These are phyloP conservation scores for Drosophila mercatorum DNA, from an alignment of 2,888 invertebrate species.

Conservation along the genomic window DNA sequence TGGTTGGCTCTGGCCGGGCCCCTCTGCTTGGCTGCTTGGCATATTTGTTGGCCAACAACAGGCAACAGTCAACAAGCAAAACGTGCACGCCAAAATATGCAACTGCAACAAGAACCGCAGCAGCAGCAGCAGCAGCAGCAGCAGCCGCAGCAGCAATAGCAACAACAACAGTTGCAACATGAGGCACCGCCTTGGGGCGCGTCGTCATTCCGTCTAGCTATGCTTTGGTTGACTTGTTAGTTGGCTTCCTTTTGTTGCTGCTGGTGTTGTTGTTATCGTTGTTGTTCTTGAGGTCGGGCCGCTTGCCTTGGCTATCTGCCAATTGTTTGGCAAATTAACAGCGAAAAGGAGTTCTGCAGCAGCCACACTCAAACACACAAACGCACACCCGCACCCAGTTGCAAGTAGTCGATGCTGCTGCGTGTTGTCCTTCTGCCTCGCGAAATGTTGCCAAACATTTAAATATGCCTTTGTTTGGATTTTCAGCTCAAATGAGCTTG, in stretches of 20 bases:
- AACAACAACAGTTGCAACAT: constrained; percentile 47
- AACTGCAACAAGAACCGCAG: constrained; percentile 74
- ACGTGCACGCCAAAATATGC: constrained; percentile 76
- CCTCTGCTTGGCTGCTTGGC: constrained; percentile 55
- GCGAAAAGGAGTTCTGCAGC: constrained; percentile 66
- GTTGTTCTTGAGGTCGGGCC: constrained; percentile 46
- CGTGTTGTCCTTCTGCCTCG: constrained; percentile 29
- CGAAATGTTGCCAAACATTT: constrained; percentile 72
- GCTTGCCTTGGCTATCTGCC: constrained; percentile 73
- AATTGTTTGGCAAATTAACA: constrained; percentile 81
- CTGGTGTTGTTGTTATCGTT: constrained; percentile 7
- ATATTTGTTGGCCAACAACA: constrained; percentile 71
- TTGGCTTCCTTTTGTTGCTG: constrained; percentile 24
- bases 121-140: constrained; percentile 19
- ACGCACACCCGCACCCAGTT: constrained; percentile 10
- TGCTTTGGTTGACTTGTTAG: constrained; percentile 71
- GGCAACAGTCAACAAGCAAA: constrained; percentile 69
- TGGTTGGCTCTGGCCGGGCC: constrained; percentile 19
- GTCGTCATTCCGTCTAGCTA: constrained; percentile 76
- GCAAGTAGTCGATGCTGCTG: constrained; percentile 29
- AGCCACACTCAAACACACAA: constrained; percentile 15
- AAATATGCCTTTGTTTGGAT: constrained; percentile 79
- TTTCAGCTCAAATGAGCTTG: constrained; percentile 66
- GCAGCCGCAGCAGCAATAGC: constrained; percentile 33
- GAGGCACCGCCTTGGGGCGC: constrained; percentile 58